These are phyloP conservation scores for Oopsacas minuta DNA, from an alignment of 37 sponge, comb jelly and placozoan species.

Conservation along the genomic window DNA sequence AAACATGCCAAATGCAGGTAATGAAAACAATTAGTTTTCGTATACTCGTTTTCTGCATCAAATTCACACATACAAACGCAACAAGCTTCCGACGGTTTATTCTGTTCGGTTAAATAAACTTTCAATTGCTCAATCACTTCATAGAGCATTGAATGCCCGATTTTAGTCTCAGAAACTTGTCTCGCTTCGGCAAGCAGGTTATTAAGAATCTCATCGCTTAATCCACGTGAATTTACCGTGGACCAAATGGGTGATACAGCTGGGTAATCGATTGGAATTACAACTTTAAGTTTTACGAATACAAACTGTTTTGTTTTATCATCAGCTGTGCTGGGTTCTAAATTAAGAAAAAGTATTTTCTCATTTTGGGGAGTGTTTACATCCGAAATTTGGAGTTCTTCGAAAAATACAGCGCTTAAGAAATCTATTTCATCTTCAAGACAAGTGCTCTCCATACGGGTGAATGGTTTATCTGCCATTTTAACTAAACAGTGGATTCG, in stretches of 20 bases:
- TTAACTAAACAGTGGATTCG: too few species aligned
- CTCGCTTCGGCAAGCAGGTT: neutral
- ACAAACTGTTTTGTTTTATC: conserved; percentile 17
- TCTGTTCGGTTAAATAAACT: neutral
- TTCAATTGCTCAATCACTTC: neutral
- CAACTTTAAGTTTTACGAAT: neutral
- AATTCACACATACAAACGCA: conserved; percentile 1
- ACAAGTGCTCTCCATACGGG: neutral
- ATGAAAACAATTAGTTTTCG: conserved; percentile 10
- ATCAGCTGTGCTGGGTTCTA: conserved; percentile 11
- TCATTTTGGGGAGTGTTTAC: neutral
- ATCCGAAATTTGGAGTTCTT: neutral
- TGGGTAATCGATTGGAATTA: neutral
- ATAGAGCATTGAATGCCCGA: neutral
- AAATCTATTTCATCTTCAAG: conserved; percentile 4
- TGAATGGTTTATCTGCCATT: neutral
- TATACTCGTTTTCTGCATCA: neutral
- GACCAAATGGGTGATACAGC: neutral
- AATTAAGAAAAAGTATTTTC: neutral
- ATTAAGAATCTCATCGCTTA: neutral
- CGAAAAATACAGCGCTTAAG: neutral
- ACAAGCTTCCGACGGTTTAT: neutral
- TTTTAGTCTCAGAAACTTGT: neutral
- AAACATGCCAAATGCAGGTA: neutral
- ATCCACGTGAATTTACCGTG: neutral